Evolutionary conservation across 2,113 vertebrate species (phyloP), one percentile per base, ranked within the genome.

Genomic region (Semicossyphus pulcher): DNA sequence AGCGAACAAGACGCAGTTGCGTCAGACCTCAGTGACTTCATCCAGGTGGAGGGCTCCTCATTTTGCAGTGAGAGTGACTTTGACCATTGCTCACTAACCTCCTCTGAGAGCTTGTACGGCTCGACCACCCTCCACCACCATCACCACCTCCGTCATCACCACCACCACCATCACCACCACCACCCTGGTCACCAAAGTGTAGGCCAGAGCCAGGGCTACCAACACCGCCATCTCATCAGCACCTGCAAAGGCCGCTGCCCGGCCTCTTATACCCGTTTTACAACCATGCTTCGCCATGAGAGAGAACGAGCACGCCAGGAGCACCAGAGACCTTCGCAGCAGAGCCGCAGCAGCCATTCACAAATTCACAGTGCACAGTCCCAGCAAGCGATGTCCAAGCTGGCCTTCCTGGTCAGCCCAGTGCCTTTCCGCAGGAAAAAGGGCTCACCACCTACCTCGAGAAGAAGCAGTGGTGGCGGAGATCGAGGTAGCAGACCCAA

Each of bases 341-440:
- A 70, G 70, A 94, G 52, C 90, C 92, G 51, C 92, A 82, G 58
- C 92, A 95, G 72, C 71, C 92, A 77, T 29, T 95, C 82, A 34
- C 81, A 68, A 54, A 76, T 91, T 53, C 91, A 93, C 44, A 93
- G 90, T 79, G 93, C 92, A 21, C 95, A 96, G 61, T 87, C 93
- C 32, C 95, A 97, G 82, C 93, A 96, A 39, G 94, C 96, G 70
- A 95, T 98, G 80, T 97, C 98, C 69, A 99, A 99, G 89, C 93
- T 99, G 82, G 98, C 98, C 75, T 99, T 97, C 86, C 93, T 99
- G 20, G 97, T 99, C 91, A 99, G 98, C 48, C 98, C 98, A 61
- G 97, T 99, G 97, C 98, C 98, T 97, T 99, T 99, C 92, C 95
- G 97, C 58, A 95, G 96, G 90, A 99, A 97, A 96, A 98, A 96